Conservation (phyloP, 2,888 invertebrate species). For the Priocnemis perturbator region DNA sequence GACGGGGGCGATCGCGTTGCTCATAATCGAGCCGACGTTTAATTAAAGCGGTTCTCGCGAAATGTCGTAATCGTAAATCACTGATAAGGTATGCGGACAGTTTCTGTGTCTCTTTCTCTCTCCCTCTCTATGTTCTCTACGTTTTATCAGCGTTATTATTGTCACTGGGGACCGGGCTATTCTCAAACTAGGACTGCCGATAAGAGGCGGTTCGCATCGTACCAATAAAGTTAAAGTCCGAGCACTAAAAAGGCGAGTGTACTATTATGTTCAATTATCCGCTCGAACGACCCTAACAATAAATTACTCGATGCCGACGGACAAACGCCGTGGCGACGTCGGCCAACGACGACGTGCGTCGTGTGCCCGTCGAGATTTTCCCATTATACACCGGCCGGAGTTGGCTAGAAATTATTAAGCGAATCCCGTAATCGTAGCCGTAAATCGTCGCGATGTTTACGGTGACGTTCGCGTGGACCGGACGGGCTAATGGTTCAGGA, state of each 20-base stretch:
- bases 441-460: background rate
- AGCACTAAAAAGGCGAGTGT: background rate
- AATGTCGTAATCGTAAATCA: conserved; percentile 29
- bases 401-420: too few relatives aligned
- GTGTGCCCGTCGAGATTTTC: too few relatives aligned
- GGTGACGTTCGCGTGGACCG: too few relatives aligned
- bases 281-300: background rate
- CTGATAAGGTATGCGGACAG: conserved; percentile 24
- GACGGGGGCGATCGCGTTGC: background rate
- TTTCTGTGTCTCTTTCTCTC: too few relatives aligned
- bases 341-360: too few relatives aligned
- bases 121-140: conserved; percentile 9
- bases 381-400: too few relatives aligned
- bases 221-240: too few relatives aligned
- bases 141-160: conserved; percentile 30
- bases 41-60: conserved; percentile 1
- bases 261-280: conserved; percentile 5
- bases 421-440: conserved; percentile 9
- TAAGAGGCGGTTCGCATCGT: conserved; percentile 21
- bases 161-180: conserved; percentile 25
- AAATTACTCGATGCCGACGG: too few relatives aligned
- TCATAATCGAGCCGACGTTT: background rate
- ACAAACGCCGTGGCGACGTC: too few relatives aligned
- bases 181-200: conserved; percentile 15
- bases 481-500: too few relatives aligned